A percentile compares a stretch with the other conserved stretches of the same genome.
Evolutionary conservation across 2,113 vertebrate genomes (phyloP).

Genomic region (Mustela lutreola): DNA sequence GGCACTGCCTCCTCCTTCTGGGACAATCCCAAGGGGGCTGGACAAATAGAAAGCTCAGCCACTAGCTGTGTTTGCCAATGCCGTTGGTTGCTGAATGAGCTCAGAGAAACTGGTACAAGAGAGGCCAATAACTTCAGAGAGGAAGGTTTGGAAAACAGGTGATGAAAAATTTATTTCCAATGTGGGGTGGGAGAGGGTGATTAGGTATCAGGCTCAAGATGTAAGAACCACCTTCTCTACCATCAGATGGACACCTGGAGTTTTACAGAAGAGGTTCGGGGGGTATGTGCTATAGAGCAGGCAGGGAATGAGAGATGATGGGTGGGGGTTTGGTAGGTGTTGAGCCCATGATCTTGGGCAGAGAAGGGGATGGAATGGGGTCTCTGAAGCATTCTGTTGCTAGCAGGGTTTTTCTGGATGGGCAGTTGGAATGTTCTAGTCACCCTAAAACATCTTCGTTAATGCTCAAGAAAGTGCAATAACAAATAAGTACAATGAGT

Average conservation of each 20-base stretch:
- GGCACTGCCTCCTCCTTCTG: background rate
- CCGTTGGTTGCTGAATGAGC: background rate
- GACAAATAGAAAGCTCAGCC: background rate
- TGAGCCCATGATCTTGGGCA: background rate
- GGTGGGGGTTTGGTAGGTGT: background rate
- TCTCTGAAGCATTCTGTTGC: background rate
- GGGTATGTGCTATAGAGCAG: background rate
- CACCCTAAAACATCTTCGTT: background rate
- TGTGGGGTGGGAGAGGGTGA: background rate
- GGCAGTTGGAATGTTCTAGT: background rate
- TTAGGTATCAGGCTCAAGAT: background rate
- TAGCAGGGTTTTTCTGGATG: background rate
- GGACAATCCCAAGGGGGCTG: background rate
- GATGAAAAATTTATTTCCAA: background rate
- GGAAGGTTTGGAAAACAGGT: background rate
- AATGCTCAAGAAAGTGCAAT: background rate
- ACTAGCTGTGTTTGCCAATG: background rate
- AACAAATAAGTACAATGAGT: background rate
- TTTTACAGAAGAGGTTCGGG: background rate
- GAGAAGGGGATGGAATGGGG: background rate
- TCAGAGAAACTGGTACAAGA: background rate
- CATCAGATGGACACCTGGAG: background rate
- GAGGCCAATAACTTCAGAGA: background rate
- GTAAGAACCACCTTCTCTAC: background rate
- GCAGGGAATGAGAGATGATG: background rate